Percentiles rank a stretch among this genome's conserved stretches.
These are phyloP conservation scores for Axis porcinus DNA, from an alignment of 2,113 vertebrate species.

Conservation along the genomic window DNA sequence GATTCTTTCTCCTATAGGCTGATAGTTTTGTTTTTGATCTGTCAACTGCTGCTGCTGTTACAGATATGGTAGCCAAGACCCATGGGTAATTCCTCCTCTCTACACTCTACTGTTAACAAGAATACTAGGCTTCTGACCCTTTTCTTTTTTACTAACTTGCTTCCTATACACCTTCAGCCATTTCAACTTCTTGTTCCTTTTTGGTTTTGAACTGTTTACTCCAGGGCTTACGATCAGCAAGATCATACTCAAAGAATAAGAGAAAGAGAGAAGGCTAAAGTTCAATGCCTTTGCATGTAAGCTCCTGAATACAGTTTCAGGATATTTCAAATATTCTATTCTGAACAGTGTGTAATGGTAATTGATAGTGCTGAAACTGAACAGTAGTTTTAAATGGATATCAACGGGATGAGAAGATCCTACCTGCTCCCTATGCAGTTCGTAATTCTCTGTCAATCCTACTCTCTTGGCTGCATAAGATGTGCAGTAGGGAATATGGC, in stretches of 20 bases:
- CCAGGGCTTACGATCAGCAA: neutral
- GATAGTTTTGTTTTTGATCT: conserved; percentile 1
- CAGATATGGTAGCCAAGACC: neutral
- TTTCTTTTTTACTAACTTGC: neutral
- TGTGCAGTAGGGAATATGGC: conserved; percentile 40
- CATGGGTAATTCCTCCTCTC: neutral
- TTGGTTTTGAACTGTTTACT: neutral
- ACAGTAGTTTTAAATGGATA: neutral
- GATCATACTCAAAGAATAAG: neutral
- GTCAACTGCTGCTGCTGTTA: neutral
- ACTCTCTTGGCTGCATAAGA: conserved; percentile 12
- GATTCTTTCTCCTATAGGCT: neutral
- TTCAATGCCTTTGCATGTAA: neutral
- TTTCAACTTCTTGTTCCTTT: conserved; percentile 14
- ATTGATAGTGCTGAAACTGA: neutral
- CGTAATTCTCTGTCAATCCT: conserved; percentile 31
- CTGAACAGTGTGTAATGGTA: neutral
- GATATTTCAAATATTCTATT: neutral
- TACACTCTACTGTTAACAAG: neutral
- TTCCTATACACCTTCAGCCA: neutral
- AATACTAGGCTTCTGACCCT: neutral
- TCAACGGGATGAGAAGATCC: conserved; percentile 14
- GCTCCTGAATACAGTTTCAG: neutral
- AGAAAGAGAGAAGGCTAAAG: neutral
- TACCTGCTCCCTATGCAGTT: neutral